Evolutionary conservation across 2,888 invertebrate species (phyloP), one percentile per base, ranked within the genome.

Genomic region (Blomia tropicalis): DNA sequence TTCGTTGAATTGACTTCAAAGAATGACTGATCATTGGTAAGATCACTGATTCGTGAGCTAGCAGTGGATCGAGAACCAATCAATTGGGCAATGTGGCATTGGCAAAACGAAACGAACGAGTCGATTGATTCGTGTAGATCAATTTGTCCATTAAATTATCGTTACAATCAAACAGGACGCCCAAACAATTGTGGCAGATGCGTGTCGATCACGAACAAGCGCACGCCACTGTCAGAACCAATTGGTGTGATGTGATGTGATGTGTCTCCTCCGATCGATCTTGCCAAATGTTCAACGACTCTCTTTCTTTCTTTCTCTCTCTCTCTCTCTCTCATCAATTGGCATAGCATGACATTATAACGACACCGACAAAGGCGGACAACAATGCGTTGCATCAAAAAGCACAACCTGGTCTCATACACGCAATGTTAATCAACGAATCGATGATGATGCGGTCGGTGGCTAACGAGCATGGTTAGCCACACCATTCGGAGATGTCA

Each of bases 141-240:
- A 56, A 56, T 56, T 56, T 56, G 56, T 56, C 56, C 29, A 56
- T 56, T 56, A 56, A 56, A 56, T 56, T 56, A 56, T 56, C 56
- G 29, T 56, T 56, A 56, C n/a, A 23, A 14, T 2, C 3, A 14
- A 23, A 14, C 25, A n/a, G 19, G 7, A 2, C 17, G 22, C 17
- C 36, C 7, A 36, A 36, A 7, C 36, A 36, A 36, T 7, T 36
- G 36, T 36, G 36, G 36, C 17, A 17, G 7, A 36, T 36, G 7
- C 17, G 36, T 36, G 36, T 36, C 36, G 36, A 17, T 36, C n/a
- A 44, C 22, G 14, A 32, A 32, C 32, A 32, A 32, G 14, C 32
- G 32, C 32, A 32, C 32, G 14, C 32, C n/a, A n/a, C n/a, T n/a
- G n/a, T n/a, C n/a, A n/a, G n/a, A n/a, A n/a, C n/a, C n/a, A n/a